phyloP scores from a whole-genome alignment of 2,113 vertebrate genomes.

The Ctenodactylus gundi region DNA sequence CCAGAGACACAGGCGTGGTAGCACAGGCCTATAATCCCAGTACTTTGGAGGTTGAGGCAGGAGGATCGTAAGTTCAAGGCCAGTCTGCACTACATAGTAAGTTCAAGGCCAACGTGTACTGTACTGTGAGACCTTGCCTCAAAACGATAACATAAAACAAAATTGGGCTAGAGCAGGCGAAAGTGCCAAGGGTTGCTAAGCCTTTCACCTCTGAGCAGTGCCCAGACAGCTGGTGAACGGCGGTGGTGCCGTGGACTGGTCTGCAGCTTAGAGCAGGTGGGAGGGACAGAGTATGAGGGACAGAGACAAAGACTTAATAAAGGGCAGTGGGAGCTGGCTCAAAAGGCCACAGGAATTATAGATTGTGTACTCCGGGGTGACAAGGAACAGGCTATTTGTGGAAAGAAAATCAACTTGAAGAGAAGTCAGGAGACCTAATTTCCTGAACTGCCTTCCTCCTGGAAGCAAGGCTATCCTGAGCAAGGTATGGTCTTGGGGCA shows the following conservation, averaged over 20 bases:
- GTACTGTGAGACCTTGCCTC: not conserved
- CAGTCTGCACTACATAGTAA: not conserved
- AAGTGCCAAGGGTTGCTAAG: not conserved
- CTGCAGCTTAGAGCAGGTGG: not conserved
- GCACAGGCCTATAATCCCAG: not conserved
- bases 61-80: not conserved
- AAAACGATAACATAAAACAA: not conserved
- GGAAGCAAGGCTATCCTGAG: not conserved
- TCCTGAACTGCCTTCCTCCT: fast-evolving
- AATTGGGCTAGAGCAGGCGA: not conserved
- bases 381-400: no score
- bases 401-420: not conserved
- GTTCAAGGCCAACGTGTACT: not conserved
- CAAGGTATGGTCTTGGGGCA: not conserved
- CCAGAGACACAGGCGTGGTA: not conserved
- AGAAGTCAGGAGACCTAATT: not conserved
- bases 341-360: not conserved
- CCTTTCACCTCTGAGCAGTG: not conserved
- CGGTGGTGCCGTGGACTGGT: fast-evolving
- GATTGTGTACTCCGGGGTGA: fast-evolving
- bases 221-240: not conserved
- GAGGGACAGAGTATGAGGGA: fast-evolving
- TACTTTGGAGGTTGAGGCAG: not conserved
- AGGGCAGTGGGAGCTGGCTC: not conserved
- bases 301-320: not conserved